Evolutionary conservation across 1,140 invertebrate genomes (phyloP), one percentile per base, ranked within the genome.

Genomic region (Vanessa atalanta): DNA sequence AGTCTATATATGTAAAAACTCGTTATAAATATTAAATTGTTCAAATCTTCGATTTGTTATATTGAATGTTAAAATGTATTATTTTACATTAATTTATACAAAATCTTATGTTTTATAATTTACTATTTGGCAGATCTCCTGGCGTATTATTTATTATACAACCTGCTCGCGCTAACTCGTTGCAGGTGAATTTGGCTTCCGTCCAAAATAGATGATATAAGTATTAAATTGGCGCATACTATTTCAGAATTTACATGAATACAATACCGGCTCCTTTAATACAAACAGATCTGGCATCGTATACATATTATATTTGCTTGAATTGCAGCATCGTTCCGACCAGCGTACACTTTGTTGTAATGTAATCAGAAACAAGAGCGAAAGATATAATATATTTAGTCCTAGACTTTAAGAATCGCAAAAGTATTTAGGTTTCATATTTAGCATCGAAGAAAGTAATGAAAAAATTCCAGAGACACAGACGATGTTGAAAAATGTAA

Each of bases 101-200:
- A 73, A 64, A 69, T 67, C 48, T 73, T 60, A 68, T 73, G 65
- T 73, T 68, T 43, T 73, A 64, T 73, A 73, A 65, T 53, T 60
- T 66, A 69, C 53, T 68, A 73, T 73, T 73, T 73, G 72, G 72
- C 65, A 73, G 65, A 73, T 69, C 65, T 57, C 20, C 12, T 47
- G 53, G 47, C 48, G n/a, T 64, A 63, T 57, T 57, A 57, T 74
- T 74, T 70, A 74, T 69, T 68, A 74, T 74, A 74, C 72, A 70
- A 74, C 72, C 72, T 73, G 72, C 57, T 68, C 47, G 16, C 68
- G 60, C 68, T 47, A 48, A 63, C 53, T 50, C 60, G 47, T 47
- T 77, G 76, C 76, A 77, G 76, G 76, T 77, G 72, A 66, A 70
- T 50, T 74, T 77, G 76, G 76, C 76, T n/a, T 16, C 13, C 31